Base-by-base conservation (phyloP, 2,797 vertebrate genomes). In the Enteromius viviparus region DNA sequence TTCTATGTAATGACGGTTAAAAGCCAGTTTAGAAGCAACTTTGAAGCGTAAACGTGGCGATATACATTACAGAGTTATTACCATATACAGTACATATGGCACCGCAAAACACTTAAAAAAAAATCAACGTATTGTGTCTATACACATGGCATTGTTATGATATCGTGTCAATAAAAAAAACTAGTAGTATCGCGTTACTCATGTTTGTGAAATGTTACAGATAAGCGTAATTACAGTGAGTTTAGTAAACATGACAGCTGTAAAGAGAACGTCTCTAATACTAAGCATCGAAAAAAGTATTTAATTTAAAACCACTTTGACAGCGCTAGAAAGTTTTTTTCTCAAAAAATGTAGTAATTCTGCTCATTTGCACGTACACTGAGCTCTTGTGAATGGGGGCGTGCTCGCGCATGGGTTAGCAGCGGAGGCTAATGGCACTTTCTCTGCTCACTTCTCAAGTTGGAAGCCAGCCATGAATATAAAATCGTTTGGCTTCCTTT, bases 361-460 rank as follows among this genome's bases (percentile, higher is more conserved):
- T 55, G 34, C n/a, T 76, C 11, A 6, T 19, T 37, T 34, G 3
- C 76, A 64, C 40, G 76, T 64, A 29, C 12, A 21, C 8, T 8
- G 29, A 29, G 45, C 37, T 69, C 32, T 3, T 1, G 11, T 68
- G 37, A 69, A 77, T 40, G 81, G 81, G 81, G 81, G 81, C 75
- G 81, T 83, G 65, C 65, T 47, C 74, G 40, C 62, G 65, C 81
- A 70, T 69, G 75, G 64, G 75, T 83, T 83, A 83, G 81, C 81
- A 60, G 53, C 53, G 6, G 23, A 47, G 76, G 55, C 58, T 74
- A 78, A 64, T 29, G 9, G n/a, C 37, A 19, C 82, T 45, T 49
- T 64, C 32, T 53, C 17, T 4, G 49, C 69, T 62, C 64, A 78
- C 74, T 83, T 69, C 49, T 71, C 53, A 45, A 76, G 74, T 70